Base-by-base conservation (phyloP, 2,797 vertebrate genomes). In the Coilia nasus region DNA sequence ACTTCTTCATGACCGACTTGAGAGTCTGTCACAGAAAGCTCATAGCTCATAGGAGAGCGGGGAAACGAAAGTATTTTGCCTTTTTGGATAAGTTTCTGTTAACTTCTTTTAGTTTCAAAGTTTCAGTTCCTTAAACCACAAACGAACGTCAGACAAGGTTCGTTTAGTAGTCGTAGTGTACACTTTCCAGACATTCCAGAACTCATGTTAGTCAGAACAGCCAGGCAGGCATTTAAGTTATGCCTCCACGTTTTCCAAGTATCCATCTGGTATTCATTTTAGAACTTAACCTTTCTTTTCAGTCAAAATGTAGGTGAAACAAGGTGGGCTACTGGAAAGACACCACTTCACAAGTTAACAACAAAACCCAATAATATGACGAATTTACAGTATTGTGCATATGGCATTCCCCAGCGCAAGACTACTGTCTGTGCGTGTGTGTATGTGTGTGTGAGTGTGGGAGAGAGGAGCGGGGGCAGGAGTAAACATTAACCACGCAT, bases 401-500 rank as follows among this genome's bases (percentile, higher is more conserved):
- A 35, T 44, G 19, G 17, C 28, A 17, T 41, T 78, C 71, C 35
- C 35, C 71, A 21, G 35, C 17, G 6, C 25, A 71, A 0, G 28
- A 31, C 15, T 0, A n/a, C 35, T 9, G 31, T 44, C 15, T 31
- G 31, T 44, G 31, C 19, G 17, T 78, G 17, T 78, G 31, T 12
- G 31, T 78, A 31, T 31, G 31, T 41, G 31, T 41, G 17, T 78
- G 17, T 78, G 31, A 21, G 17, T 59, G 57, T 19, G 57, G 4
- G 57, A 3, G 14, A 21, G n/a, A 78, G 6, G 17, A 44, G 10
- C 71, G 31, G 19, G 28, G 17, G 15, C 31, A 44, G 71, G 6
- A 44, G 71, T 78, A 44, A 44, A 78, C 71, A 78, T 78, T 44
- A 78, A 78, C 71, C 71, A 78, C 35, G 35, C 28, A 78, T n/a